phyloP scores from a whole-genome alignment of 2,888 invertebrate genomes.

The Cataglyphis livida region DNA sequence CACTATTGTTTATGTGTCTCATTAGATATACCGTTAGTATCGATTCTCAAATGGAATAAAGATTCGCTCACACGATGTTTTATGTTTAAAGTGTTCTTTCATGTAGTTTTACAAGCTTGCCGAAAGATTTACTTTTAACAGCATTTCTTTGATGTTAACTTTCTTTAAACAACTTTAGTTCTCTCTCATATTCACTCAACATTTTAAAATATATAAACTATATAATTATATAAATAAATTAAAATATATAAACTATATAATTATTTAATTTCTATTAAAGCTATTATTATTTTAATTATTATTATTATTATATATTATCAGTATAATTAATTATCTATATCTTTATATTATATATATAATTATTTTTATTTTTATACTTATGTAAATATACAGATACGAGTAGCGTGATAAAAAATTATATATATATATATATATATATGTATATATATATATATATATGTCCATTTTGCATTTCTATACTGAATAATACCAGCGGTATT shows the following conservation, averaged over 20 bases:
- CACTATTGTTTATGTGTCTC: constrained; percentile 78
- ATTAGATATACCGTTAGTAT: constrained; percentile 75
- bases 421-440: no score
- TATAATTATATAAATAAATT: no score
- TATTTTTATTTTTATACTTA: background rate
- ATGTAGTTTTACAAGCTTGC: background rate
- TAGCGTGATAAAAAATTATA: background rate
- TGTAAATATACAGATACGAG: background rate
- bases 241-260: background rate
- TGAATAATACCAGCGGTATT: constrained; percentile 1
- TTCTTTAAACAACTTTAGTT: background rate
- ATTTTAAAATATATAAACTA: no score
- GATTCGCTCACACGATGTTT: constrained; percentile 31
- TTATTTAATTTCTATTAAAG: background rate
- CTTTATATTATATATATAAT: background rate
- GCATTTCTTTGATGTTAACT: background rate
- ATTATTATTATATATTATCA: background rate
- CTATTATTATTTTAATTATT: background rate
- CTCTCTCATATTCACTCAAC: background rate
- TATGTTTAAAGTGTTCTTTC: constrained; percentile 29
- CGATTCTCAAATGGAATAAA: constrained; percentile 50
- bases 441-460: no score
- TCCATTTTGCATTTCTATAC: background rate
- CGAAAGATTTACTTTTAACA: constrained; percentile 3
- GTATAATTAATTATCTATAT: background rate